A percentile compares a stretch with the other conserved stretches of the same genome.
phyloP scores from a whole-genome alignment of 2,888 invertebrate genomes.

The Euproctis similis region DNA sequence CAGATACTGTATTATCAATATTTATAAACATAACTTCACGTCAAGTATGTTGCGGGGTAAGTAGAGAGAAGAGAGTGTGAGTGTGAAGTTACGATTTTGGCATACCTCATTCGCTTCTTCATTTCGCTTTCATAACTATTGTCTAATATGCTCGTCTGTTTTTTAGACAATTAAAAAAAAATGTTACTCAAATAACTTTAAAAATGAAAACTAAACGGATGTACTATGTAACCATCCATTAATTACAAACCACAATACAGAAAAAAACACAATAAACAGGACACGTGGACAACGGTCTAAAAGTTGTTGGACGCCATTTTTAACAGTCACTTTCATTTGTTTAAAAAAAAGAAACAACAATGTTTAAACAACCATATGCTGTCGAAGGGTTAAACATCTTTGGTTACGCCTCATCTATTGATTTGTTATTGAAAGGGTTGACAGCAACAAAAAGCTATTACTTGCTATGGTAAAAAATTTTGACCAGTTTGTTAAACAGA shows the following conservation, averaged over 20 bases:
- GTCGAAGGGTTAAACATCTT: conserved; percentile 35
- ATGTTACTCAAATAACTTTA: too few species aligned
- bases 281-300: conserved; percentile 40
- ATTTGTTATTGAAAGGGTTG: conserved; percentile 31
- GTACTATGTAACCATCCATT: not conserved
- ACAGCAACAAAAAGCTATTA: conserved; percentile 15
- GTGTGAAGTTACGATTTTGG: too few species aligned
- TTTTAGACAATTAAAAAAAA: too few species aligned
- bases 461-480: conserved; percentile 8
- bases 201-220: too few species aligned
- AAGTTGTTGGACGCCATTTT: conserved; percentile 21
- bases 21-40: too few species aligned
- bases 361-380: conserved; percentile 47
- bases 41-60: too few species aligned
- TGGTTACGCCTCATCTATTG: conserved; percentile 48
- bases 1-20: too few species aligned
- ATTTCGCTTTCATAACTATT: too few species aligned
- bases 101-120: too few species aligned
- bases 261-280: conserved; percentile 38
- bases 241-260: conserved; percentile 10
- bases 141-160: too few species aligned
- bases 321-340: conserved; percentile 35
- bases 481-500: conserved; percentile 7
- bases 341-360: conserved; percentile 23
- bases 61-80: too few species aligned